Percentiles rank a stretch among this genome's conserved stretches.
Evolutionary conservation across 2,113 vertebrate species (phyloP).

Genomic region (Phainopepla nitens): DNA sequence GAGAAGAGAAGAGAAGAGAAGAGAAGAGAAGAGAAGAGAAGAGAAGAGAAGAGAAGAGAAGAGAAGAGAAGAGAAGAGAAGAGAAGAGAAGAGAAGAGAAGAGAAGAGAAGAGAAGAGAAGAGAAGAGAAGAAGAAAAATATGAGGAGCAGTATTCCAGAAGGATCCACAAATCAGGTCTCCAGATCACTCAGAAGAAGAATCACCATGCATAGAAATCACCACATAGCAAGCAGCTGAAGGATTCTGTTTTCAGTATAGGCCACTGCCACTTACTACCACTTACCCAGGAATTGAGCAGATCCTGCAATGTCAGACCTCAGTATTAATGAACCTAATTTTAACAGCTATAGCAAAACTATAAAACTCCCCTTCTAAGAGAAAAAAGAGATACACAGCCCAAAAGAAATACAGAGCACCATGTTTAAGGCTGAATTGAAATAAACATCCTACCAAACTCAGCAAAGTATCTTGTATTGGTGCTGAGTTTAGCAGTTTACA

Average conservation of each 20-base stretch:
- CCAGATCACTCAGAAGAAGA: background rate
- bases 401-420: background rate
- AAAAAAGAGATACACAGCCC: background rate
- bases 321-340: background rate
- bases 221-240: background rate
- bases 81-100: too few species aligned
- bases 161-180: background rate
- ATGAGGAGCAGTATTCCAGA: background rate
- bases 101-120: background rate
- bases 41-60: too few species aligned
- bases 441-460: background rate
- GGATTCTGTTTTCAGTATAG: background rate
- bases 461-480: background rate
- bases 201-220: background rate
- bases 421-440: background rate
- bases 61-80: too few species aligned
- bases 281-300: background rate
- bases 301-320: background rate
- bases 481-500: background rate
- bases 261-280: background rate
- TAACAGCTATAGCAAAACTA: background rate
- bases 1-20: too few species aligned
- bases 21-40: background rate
- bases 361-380: background rate
- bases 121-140: accelerated